Percentiles rank a stretch among this genome's conserved stretches.
These are phyloP conservation scores for Elephas maximus DNA, from an alignment of 2,113 vertebrate species.

Conservation along the genomic window DNA sequence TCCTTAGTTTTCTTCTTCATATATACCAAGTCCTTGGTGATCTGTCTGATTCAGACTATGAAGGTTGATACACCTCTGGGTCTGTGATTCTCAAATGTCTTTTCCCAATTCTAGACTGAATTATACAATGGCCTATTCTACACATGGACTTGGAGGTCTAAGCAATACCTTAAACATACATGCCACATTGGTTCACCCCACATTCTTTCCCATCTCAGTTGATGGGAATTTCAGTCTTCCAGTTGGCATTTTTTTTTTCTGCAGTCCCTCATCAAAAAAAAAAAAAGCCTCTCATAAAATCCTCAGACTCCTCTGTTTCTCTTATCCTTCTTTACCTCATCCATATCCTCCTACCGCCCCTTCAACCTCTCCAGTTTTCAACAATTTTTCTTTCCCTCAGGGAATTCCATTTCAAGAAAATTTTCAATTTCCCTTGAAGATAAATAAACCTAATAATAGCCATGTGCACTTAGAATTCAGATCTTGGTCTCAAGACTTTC, in stretches of 20 bases:
- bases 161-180: not conserved
- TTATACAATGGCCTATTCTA: not conserved
- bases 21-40: not conserved
- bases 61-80: too few relatives aligned
- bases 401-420: not conserved
- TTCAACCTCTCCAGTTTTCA: not conserved
- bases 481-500: not conserved
- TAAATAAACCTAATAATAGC: not conserved
- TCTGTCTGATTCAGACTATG: not conserved
- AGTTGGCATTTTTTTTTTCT: not conserved
- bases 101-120: not conserved
- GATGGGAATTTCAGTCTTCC: not conserved
- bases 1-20: not conserved
- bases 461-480: not conserved
- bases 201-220: not conserved
- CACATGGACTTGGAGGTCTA: not conserved
- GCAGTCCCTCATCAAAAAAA: not conserved
- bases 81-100: not conserved
- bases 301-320: not conserved
- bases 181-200: not conserved
- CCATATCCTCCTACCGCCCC: not conserved
- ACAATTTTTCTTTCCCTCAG: not conserved
- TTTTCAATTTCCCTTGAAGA: not conserved
- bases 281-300: constrained; percentile 35
- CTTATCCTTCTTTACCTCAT: not conserved